Conservation (phyloP, 2,797 vertebrate species). For the Danio choprae region DNA sequence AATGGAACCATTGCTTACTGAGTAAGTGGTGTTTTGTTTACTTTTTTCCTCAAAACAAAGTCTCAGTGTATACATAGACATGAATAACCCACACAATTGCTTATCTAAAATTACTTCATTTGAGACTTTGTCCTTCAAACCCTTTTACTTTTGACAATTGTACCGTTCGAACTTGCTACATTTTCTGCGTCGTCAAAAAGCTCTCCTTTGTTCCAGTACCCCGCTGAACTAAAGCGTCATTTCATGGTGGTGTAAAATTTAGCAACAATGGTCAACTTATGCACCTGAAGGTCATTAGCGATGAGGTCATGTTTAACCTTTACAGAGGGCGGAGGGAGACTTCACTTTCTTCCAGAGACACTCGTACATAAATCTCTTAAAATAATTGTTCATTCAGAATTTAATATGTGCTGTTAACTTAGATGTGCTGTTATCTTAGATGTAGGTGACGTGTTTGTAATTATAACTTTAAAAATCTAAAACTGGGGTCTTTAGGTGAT, state of each 20-base stretch:
- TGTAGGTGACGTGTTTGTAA: too few species aligned
- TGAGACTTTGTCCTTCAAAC: not conserved
- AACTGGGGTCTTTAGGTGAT: too few species aligned
- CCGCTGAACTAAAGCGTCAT: not conserved
- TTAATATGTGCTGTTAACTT: too few species aligned
- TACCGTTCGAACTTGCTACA: not conserved
- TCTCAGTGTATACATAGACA: too few species aligned
- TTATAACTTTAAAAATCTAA: too few species aligned
- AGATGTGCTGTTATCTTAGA: too few species aligned
- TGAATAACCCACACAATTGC: not conserved
- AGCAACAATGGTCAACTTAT: conserved; percentile 11
- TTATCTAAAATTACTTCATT: not conserved
- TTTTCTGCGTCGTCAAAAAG: not conserved
- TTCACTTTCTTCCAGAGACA: not conserved
- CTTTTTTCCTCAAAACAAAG: not conserved
- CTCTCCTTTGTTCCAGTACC: not conserved
- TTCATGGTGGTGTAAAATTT: not conserved
- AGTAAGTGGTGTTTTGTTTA: not conserved
- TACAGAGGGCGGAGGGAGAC: not conserved
- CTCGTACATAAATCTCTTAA: not conserved
- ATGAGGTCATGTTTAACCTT: conserved; percentile 49
- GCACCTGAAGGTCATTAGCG: conserved; percentile 19
- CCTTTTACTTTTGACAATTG: not conserved
- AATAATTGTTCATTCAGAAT: too few species aligned
- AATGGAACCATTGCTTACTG: not conserved